Evolutionary conservation across 2,888 invertebrate genomes (phyloP), one percentile per base, ranked within the genome.

Genomic region (Schizotus pectinicornis): DNA sequence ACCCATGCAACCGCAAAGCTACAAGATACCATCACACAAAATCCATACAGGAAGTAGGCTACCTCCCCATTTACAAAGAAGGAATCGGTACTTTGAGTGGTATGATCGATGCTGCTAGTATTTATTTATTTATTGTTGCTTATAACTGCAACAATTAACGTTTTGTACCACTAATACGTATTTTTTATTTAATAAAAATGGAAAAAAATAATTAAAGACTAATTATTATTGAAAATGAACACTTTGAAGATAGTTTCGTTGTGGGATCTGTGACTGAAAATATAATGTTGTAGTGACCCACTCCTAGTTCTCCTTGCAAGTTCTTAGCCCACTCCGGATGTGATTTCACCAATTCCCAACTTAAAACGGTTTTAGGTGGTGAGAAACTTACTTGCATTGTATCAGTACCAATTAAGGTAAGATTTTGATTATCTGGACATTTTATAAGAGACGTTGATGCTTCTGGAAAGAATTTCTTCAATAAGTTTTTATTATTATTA

Each of bases 281-380:
- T 12, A 78, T 80, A 51, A 85, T 77, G 61, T 80, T 77, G 59
- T 82, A 80, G 22, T 75, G 67, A 1, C 84, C 84, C 9, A 79
- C 74, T 34, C 79, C 79, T 31, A 84, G 75, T 62, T 80, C 80
- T 11, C 80, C 80, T 62, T 81, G 81, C 48, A 84, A 73, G 41
- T 80, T 74, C 58, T 80, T 81, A 1, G 82, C 82, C 82, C 83
- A 83, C 3, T 78, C 71, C 1, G 84, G 84, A 57, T 79, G 77
- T 22, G 82, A 77, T 52, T 79, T 77, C 51, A 84, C 80, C 69
- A 83, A 80, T 55, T 83, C 81, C 81, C 81, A 83, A 72, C 82
- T 81, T 38, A 84, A 80, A 71, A 84, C 83, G 36, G 84, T 82
- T 56, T 79, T 79, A 3, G 84, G 84, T 57, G 81, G 80, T 45